Evolutionary conservation across 2,113 vertebrate genomes (phyloP).

Genomic region (Thryonomys swinderianus): DNA sequence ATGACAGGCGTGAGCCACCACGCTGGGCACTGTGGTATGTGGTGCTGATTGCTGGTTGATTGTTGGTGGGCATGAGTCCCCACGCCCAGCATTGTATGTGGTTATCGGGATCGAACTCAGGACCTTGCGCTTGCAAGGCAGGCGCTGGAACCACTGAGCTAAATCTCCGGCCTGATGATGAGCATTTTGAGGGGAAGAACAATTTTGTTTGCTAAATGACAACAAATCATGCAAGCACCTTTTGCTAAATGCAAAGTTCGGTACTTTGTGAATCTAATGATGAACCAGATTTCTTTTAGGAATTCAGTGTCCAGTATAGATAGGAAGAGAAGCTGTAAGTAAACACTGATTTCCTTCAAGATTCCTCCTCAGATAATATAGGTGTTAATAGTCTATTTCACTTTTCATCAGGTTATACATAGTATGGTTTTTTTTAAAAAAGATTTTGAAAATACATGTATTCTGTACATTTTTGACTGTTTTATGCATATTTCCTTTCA

Average conservation of each 20-base stretch:
- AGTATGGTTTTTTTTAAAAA: neutral
- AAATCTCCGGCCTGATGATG: too few species aligned
- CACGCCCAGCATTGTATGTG: too few species aligned
- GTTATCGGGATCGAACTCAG: too few species aligned
- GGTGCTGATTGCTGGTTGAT: too few species aligned
- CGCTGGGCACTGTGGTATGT: too few species aligned
- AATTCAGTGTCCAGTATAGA: neutral
- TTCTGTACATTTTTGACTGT: neutral
- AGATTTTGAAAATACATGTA: neutral
- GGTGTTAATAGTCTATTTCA: neutral
- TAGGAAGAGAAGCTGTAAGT: neutral
- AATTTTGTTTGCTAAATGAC: neutral
- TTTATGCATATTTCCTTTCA: neutral
- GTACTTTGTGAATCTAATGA: neutral
- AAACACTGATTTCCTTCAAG: neutral
- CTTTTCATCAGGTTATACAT: neutral
- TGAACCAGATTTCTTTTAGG: neutral
- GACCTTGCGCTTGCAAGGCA: too few species aligned
- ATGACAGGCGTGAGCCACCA: too few species aligned
- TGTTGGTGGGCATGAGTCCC: too few species aligned
- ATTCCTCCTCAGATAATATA: neutral
- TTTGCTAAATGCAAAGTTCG: neutral
- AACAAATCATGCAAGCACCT: neutral
- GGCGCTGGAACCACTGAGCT: too few species aligned
- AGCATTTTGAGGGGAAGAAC: neutral